These are phyloP conservation scores for Chaetorhynchus papuensis DNA, from an alignment of 2,113 vertebrate species.

Conservation along the genomic window DNA sequence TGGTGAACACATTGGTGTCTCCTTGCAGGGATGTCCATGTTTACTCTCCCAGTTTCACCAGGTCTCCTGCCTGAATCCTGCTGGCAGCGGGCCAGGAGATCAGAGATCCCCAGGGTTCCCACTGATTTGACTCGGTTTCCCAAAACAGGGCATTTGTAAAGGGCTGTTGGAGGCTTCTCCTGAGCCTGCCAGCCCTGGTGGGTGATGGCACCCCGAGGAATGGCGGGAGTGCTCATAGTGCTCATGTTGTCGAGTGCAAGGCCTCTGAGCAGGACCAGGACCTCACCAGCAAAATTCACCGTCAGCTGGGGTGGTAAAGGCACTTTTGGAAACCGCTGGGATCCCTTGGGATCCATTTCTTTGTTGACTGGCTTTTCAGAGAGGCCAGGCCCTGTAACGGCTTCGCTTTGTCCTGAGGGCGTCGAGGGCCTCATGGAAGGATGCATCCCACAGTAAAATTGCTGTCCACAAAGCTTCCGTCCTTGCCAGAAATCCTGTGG, in stretches of 20 bases:
- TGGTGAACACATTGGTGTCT: rapidly evolving
- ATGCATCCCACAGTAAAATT: rapidly evolving
- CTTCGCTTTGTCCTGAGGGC: not conserved
- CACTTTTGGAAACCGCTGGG: not conserved
- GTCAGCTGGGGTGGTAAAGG: not conserved
- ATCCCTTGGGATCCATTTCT: not conserved
- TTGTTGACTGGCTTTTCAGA: not conserved
- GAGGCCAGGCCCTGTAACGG: not conserved
- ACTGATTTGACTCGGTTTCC: not conserved
- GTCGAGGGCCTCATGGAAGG: rapidly evolving
- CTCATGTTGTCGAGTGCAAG: rapidly evolving
- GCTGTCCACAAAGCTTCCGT: rapidly evolving
- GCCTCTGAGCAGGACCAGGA: not conserved
- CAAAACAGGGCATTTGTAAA: not conserved
- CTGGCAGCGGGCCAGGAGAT: not conserved
- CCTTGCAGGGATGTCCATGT: rapidly evolving
- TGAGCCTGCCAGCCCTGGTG: not conserved
- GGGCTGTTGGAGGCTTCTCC: not conserved
- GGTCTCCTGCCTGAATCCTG: not conserved
- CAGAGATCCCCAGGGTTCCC: rapidly evolving
- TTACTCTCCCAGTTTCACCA: not conserved
- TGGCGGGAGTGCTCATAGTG: rapidly evolving
- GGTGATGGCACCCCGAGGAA: rapidly evolving
- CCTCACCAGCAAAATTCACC: not conserved
- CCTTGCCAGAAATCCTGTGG: not conserved